Evolutionary conservation across 92 coral and sea anemone species (phyloP), one percentile per base, ranked within the genome.

Genomic region (Parazoanthus swiftii): DNA sequence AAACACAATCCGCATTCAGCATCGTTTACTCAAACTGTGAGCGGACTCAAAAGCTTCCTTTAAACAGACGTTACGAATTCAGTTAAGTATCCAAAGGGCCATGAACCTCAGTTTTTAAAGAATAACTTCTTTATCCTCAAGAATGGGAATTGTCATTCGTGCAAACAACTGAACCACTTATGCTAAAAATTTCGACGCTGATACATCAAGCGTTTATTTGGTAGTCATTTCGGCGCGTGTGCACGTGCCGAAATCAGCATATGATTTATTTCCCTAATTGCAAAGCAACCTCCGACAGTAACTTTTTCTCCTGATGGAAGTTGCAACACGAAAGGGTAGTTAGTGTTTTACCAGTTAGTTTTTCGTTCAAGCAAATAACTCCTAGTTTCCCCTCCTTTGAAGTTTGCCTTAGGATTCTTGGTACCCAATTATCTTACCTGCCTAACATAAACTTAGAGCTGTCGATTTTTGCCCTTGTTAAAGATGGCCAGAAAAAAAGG

Each of bases 201-300:
- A n/a, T 71, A 82, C 26, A 82, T 44, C 59, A n/a, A 36, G 59
- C 77, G 72, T 39, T 68, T 84, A 71, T 46, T 35, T 43, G 4
- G 59, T 63, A 84, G 87, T 71, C 87, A 84, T 8, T 33, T 66
- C 78, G 87, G 87, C 87, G 87, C 87, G 79, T n/a, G 74, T 48
- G 75, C 87, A 84, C 87, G 87, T 84, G 87, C 87, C 87, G 87
- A 84, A 84, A 84, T 70, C 87, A 84, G 44, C 65, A 84, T 66
- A 84, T 84, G 67, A 84, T 84, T 44, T 84, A 71, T 84, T 50
- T 84, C 75, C 15, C 4, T 71, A 70, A 70, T 71, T 84, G 65
- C 37, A 84, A 51, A 44, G 79, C 67, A 70, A 48, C 78, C 44
- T 10, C 87, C 67, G 87, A 84, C 87, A 71, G 26, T 70, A 71